Evolutionary conservation across 2,888 invertebrate genomes (phyloP).

Genomic region (Abrostola tripartita): DNA sequence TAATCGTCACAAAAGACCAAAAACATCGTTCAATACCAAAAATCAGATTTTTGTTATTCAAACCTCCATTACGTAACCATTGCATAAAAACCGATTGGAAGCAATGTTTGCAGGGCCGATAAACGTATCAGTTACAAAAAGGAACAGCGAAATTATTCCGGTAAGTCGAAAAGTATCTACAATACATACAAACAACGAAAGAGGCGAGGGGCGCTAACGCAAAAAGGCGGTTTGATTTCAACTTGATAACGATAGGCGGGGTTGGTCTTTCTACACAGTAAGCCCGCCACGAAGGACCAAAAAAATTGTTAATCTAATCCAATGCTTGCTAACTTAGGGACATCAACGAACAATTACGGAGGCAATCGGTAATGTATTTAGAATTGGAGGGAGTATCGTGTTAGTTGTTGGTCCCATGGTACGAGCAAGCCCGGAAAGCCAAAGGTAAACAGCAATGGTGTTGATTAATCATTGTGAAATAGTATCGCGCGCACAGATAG

Average conservation of each 20-base stretch:
- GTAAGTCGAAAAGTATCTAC: conserved; percentile 57
- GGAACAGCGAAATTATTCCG: conserved; percentile 53
- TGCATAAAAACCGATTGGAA: conserved; percentile 48
- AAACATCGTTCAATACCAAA: conserved; percentile 10
- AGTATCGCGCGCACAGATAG: conserved; percentile 62
- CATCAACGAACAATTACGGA: background rate
- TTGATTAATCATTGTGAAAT: conserved; percentile 82
- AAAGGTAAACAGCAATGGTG: conserved; percentile 75
- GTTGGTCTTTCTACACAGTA: conserved; percentile 40
- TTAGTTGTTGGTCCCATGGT: conserved; percentile 17
- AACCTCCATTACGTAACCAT: conserved; percentile 36
- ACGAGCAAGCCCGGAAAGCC: conserved; percentile 64
- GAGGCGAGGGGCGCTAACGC: conserved; percentile 71
- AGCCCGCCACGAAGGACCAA: background rate
- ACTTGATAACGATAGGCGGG: conserved; percentile 78
- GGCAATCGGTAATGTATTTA: conserved; percentile 22
- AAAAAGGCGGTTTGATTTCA: conserved; percentile 80
- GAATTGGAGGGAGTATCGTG: background rate
- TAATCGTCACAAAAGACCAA: conserved; percentile 24
- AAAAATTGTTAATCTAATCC: conserved; percentile 13
- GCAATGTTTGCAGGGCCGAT: conserved; percentile 46
- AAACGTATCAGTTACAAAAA: conserved; percentile 61
- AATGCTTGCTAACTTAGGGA: conserved; percentile 5
- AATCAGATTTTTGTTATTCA: conserved; percentile 28
- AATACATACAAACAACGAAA: conserved; percentile 58